Evolutionary conservation across 2,888 invertebrate species (phyloP), one percentile per base, ranked within the genome.

Genomic region (Drosophila recens): DNA sequence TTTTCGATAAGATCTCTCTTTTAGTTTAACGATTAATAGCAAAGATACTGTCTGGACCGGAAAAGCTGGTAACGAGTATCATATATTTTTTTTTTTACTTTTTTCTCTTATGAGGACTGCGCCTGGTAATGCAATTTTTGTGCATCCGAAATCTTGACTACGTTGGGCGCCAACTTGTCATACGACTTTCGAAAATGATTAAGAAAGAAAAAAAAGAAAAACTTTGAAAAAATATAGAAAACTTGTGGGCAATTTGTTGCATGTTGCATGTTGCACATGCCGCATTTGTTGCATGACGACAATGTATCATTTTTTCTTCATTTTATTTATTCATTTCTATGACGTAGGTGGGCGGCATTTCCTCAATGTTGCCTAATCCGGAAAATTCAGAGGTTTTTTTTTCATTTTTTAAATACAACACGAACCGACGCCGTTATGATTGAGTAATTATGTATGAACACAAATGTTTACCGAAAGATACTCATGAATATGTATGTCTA

Each of bases 311-410:
- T 53, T 57, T 56, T 42, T 58, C 43, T 62, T 20, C 11, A 43
- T 2, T 9, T 34, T 57, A 15, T 70, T 49, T 67, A 34, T 48
- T 57, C 42, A 46, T 45, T 52, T 67, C 75, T 56, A 79, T 85
- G 82, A 72, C 53, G 80, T 82, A 65, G 80, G 86, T 70, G 86
- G 56, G 52, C 53, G 52, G 67, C 67, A 82, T 75, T 80, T 80
- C 80, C 80, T 80, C 58, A 46, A 80, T 63, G 67, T 75, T 78
- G 74, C 82, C 42, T 51, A 78, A 78, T 68, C 82, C 79, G 79
- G 82, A 81, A 81, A 81, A 70, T 56, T 67, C 17, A 30, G 66
- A 51, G 54, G 53, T 46, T 38, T 53, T 56, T 8, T 9, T 46
- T 38, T 53, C 52, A 20, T 23, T 23, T 52, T 49, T 30, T 27